Percentiles rank a stretch among this genome's conserved stretches.
Conservation (phyloP, 2,888 invertebrate species). For the Tetropium fuscum region DNA sequence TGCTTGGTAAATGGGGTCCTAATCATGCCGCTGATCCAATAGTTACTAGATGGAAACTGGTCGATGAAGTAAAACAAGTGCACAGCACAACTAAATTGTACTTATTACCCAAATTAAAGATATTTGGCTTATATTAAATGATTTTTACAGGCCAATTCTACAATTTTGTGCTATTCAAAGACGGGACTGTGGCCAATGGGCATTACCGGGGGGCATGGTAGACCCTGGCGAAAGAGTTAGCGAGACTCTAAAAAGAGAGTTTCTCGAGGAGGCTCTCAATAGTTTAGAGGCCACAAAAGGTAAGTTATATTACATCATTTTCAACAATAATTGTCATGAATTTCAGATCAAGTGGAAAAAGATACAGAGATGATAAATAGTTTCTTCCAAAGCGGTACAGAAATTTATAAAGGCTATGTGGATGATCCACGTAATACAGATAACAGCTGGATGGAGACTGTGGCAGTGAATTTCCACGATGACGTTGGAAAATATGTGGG, state of each 20-base stretch:
- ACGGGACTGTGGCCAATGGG: slow-evolving; percentile 90
- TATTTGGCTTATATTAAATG: background rate
- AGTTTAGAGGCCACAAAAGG: slow-evolving; percentile 71
- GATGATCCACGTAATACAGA: slow-evolving; percentile 99
- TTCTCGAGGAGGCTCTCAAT: slow-evolving; percentile 94
- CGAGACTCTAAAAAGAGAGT: slow-evolving; percentile 88
- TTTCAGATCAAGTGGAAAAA: slow-evolving; percentile 40
- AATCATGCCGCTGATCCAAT: slow-evolving; percentile 99
- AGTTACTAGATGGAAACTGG: slow-evolving; percentile 88
- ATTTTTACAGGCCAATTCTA: slow-evolving; percentile 75
- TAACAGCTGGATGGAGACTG: slow-evolving; percentile 99
- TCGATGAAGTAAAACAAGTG: slow-evolving; percentile 55
- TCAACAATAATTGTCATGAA: too few species aligned
- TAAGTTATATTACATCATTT: too few species aligned
- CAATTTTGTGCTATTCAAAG: slow-evolving; percentile 95
- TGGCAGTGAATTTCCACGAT: slow-evolving; percentile 95
- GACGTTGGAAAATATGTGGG: slow-evolving; percentile 77
- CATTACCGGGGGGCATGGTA: slow-evolving; percentile 96
- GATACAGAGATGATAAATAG: slow-evolving; percentile 42
- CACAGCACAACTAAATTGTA: slow-evolving; percentile 49
- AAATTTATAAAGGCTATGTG: slow-evolving; percentile 91
- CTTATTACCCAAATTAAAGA: background rate
- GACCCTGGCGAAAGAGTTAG: slow-evolving; percentile 91
- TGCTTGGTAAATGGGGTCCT: slow-evolving; percentile 95
- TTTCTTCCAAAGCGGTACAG: slow-evolving; percentile 68